Evolutionary conservation across 2,797 vertebrate genomes (phyloP).

Genomic region (Astyanax mexicanus): DNA sequence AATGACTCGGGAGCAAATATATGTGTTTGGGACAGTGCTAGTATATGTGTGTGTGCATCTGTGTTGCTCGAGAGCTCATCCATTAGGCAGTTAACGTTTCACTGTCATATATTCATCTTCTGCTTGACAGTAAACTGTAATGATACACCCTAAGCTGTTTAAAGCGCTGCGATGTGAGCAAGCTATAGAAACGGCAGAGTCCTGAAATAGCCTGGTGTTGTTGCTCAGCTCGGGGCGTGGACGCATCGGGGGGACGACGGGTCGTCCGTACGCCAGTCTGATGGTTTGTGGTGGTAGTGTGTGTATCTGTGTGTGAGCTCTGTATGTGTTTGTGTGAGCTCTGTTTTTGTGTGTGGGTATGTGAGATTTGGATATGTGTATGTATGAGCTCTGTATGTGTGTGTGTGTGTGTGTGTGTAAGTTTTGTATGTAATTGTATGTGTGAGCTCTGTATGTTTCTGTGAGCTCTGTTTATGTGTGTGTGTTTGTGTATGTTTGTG

Average conservation of each 20-base stretch:
- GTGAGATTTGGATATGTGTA: constrained; percentile 38
- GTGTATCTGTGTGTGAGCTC: constrained; percentile 39
- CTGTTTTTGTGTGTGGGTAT: constrained; percentile 59
- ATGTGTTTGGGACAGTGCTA: no score
- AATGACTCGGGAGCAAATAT: no score
- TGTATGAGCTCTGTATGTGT: constrained; percentile 30
- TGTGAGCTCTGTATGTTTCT: constrained; percentile 34
- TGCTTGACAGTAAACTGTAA: constrained; percentile 44
- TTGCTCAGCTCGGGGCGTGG: constrained; percentile 27
- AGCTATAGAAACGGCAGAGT: neutral
- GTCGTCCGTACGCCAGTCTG: constrained; percentile 33
- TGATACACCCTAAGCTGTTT: constrained; percentile 25
- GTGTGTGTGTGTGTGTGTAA: constrained; percentile 45
- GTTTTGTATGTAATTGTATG: constrained; percentile 56
- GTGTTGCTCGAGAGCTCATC: constrained; percentile 38
- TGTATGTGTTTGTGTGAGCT: constrained; percentile 50
- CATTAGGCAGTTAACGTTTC: constrained; percentile 43
- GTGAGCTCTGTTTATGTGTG: no score
- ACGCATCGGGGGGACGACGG: constrained; percentile 16
- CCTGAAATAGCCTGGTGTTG: constrained; percentile 27
- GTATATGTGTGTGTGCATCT: neutral
- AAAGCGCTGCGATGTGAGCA: constrained; percentile 27
- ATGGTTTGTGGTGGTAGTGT: constrained; percentile 39
- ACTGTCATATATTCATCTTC: constrained; percentile 41
- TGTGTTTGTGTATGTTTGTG: constrained; percentile 46